phyloP scores from a whole-genome alignment of 2,888 invertebrate genomes.

The Drosophila paramelanica region DNA sequence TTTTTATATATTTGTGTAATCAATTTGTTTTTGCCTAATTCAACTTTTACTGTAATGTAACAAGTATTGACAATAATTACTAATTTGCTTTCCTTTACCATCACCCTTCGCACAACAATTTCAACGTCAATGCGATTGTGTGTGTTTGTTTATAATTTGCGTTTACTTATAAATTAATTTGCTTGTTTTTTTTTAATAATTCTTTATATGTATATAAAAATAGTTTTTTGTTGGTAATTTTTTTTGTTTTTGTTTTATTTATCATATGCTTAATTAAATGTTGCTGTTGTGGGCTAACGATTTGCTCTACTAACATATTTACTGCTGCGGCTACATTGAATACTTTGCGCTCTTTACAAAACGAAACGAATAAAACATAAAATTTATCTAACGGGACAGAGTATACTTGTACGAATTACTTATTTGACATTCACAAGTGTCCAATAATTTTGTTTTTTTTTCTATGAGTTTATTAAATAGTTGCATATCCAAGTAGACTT shows the following conservation, averaged over 20 bases:
- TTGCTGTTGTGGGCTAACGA: slow-evolving; percentile 73
- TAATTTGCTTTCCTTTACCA: slow-evolving; percentile 44
- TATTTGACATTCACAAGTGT: slow-evolving; percentile 20
- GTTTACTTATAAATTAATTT: slow-evolving; percentile 65
- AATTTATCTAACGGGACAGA: slow-evolving; percentile 30
- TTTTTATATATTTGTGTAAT: slow-evolving; percentile 25
- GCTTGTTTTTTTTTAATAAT: slow-evolving; percentile 19
- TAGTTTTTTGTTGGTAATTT: slow-evolving; percentile 51
- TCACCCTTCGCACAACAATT: slow-evolving; percentile 36
- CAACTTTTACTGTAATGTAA: slow-evolving; percentile 59
- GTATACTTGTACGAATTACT: slow-evolving; percentile 10
- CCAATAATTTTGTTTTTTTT: slow-evolving; percentile 6
- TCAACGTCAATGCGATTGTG: slow-evolving; percentile 11
- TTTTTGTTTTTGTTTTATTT: slow-evolving; percentile 48
- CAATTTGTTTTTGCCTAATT: slow-evolving; percentile 56
- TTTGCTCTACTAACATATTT: slow-evolving; percentile 58
- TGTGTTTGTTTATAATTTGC: slow-evolving; percentile 52
- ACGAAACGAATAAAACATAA: slow-evolving; percentile 34
- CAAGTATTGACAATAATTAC: slow-evolving; percentile 63
- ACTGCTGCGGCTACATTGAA: slow-evolving; percentile 56
- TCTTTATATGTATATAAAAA: slow-evolving; percentile 71
- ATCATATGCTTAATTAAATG: slow-evolving; percentile 78
- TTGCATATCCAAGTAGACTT: slow-evolving; percentile 31
- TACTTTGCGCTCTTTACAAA: slow-evolving; percentile 60
- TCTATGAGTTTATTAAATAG: slow-evolving; percentile 25